Base-by-base conservation (phyloP, 2,113 vertebrate species). In the Hiodon tergisus region DNA sequence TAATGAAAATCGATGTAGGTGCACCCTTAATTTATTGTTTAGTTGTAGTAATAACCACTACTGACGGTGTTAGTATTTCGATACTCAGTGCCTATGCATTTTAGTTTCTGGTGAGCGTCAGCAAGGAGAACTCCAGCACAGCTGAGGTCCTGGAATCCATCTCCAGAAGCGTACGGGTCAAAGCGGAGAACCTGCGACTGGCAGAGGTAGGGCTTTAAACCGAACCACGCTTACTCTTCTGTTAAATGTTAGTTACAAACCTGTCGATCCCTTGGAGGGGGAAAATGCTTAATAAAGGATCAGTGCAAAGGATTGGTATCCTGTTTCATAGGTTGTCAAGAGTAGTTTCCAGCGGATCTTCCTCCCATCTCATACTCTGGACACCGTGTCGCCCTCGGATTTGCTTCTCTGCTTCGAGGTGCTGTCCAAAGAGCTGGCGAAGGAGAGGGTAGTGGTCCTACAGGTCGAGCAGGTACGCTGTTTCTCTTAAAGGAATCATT, bases 321-420 rank as follows among this genome's bases (percentile, higher is more conserved):
- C 48, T 77, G 61, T 17, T 52, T 50, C 8, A 47, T 77, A 98
- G 97, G 96, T 98, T 75, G 87, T 87, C 69, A 98, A 96, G 85
- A 95, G 92, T 74, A 92, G 92, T 48, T 95, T 98, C 83, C 93
- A 95, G 55, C 94, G 93, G 50, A 81, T 95, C 62, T 96, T 98
- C 83, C 81, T 91, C 78, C 93, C 94, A 0, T 93, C 94, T 48
- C 90, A 95, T 66, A 95, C 96, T 0, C 85, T 99, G 83, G 97
- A 99, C 79, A 88, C 88, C 0, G 91, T 98, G 75, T 93, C 94
- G 0, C 88, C 96, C 1, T 89, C 92, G 0, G 96, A 98, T 75
- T 87, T 89, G 81, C 88, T 99, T 70, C 93, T 98, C 83, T 99
- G 97, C 87, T 99, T 99, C 2, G 97, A 99, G 89, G 90, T 98